phyloP scores from a whole-genome alignment of 2,888 invertebrate genomes.

The Pycnomerus fuliginosus region DNA sequence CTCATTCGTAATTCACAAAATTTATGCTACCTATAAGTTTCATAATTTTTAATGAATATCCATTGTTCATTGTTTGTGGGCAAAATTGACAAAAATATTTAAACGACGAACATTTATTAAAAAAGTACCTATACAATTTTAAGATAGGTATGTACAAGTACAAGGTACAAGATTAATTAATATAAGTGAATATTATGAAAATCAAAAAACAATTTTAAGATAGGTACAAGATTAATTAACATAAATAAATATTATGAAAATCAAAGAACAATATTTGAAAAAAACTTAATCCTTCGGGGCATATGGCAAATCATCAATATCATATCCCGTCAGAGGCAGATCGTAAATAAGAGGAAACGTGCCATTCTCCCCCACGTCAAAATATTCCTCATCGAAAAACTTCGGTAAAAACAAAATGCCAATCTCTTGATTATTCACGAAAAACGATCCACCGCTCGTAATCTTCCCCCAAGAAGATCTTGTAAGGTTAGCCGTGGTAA shows the following conservation, averaged over 20 bases:
- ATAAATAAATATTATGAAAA: neutral
- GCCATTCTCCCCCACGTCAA: neutral
- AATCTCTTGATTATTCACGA: neutral
- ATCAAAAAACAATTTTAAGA: too few relatives aligned
- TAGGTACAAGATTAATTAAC: neutral
- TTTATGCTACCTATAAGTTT: too few relatives aligned
- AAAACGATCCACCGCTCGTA: neutral
- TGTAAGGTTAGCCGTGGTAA: slow-evolving; percentile 2
- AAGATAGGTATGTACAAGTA: too few relatives aligned
- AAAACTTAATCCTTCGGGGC: neutral
- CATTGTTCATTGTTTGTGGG: too few relatives aligned
- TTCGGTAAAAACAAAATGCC: slow-evolving; percentile 1
- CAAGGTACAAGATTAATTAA: neutral
- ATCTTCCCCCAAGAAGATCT: neutral
- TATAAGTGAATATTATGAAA: neutral
- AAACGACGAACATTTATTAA: too few relatives aligned
- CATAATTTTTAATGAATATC: too few relatives aligned
- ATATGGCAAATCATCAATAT: neutral
- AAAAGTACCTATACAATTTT: too few relatives aligned
- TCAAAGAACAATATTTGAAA: neutral
- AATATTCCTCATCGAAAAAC: slow-evolving; percentile 1
- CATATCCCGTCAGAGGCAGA: neutral
- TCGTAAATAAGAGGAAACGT: slow-evolving; percentile 1
- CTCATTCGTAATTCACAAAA: too few relatives aligned
- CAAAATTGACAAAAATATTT: too few relatives aligned